These are phyloP conservation scores for Pherbina coryleti DNA, from an alignment of 2,888 invertebrate genomes.

Conservation along the genomic window DNA sequence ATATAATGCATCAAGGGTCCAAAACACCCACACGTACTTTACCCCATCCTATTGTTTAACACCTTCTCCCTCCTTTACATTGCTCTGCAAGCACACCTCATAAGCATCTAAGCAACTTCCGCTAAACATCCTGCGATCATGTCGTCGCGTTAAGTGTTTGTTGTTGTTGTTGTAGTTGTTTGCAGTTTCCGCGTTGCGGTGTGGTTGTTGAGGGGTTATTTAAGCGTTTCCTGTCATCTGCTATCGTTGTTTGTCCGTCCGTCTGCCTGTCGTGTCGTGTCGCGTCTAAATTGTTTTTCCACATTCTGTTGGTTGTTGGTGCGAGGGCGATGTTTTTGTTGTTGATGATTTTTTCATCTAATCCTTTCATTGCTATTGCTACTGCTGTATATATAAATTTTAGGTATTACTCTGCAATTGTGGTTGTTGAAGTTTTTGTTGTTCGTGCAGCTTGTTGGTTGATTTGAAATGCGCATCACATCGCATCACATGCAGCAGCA, in stretches of 20 bases:
- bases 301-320: not conserved
- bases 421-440: conserved; percentile 17
- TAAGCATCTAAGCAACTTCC: conserved; percentile 6
- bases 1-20: not conserved
- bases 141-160: not conserved
- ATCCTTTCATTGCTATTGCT: conserved; percentile 11
- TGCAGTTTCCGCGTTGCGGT: not conserved
- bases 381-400: conserved; percentile 14
- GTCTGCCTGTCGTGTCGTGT: not conserved
- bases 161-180: conserved; percentile 4
- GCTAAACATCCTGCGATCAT: conserved; percentile 12
- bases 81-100: not conserved
- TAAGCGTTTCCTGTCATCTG: conserved; percentile 31
- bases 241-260: not conserved
- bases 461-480: conserved; percentile 23
- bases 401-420: not conserved
- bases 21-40: not conserved
- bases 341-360: conserved; percentile 5
- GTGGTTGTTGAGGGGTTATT: conserved; percentile 22
- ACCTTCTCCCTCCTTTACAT: not conserved
- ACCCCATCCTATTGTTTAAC: not conserved
- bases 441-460: not conserved
- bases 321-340: not conserved
- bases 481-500: conserved; percentile 22
- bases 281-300: conserved; percentile 26